Evolutionary conservation across 2,113 vertebrate genomes (phyloP), one percentile per base, ranked within the genome.

Genomic region (Xiphophorus couchianus): DNA sequence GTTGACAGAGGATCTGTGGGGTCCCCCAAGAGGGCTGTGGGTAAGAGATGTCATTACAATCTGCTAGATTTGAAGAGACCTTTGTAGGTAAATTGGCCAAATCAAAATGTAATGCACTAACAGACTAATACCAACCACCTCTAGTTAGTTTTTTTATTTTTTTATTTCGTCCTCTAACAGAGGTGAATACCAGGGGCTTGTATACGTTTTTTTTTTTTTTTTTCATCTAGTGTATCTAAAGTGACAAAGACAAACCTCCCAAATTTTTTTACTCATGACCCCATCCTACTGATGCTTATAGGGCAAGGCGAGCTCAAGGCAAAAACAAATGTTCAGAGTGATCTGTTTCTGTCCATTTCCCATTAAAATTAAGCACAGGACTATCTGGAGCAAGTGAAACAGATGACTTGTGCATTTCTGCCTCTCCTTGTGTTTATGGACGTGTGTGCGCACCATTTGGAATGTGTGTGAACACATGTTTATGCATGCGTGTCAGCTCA

Each of bases 401-500:
- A 78, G 75, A 76, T 54, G 65, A 82, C 73, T 79, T 78, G 83
- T 70, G 70, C 81, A 39, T 82, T 74, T 84, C 80, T 80, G 77
- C 62, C 72, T 75, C 62, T 69, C 66, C 60, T 72, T 51, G 60
- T 72, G 76, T 87, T 62, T 84, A 72, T 17, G 60, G 82, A 61
- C 25, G 73, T 78, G 73, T 77, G 35, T 69, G 75, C 69, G 72
- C 63, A 37, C 81, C 85, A 88, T 83, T 87, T 82, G 80, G 85
- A 84, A 85, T 81, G 80, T 86, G 87, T 86, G 78, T 39, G 81
- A 84, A 83, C 85, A 86, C 85, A 86, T 89, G 82, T 89, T 80
- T 89, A 80, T 86, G 86, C 78, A 75, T 84, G 84, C 81, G 77
- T 89, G 84, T 87, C 69, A 69, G 80, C 74, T 64, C 77, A 77